Percentiles rank a stretch among this genome's conserved stretches.
phyloP scores from a whole-genome alignment of 2,797 vertebrate species.

The Amblyopsis hoosieri region DNA sequence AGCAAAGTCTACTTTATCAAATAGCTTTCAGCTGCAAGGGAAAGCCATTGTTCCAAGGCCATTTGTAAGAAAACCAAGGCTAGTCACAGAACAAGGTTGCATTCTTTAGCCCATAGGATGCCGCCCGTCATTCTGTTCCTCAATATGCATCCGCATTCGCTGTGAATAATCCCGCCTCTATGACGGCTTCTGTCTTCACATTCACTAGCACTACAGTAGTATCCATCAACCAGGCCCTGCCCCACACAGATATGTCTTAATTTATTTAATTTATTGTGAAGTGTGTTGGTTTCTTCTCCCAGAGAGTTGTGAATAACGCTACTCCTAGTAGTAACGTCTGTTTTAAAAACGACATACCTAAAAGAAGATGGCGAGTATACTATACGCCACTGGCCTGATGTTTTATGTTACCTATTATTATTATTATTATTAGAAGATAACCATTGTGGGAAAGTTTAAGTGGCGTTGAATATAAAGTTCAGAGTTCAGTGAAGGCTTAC shows the following conservation, averaged over 20 bases:
- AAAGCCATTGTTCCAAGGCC: background rate
- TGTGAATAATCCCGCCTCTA: constrained; percentile 46
- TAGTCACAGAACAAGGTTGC: too few relatives aligned
- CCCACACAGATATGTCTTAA: background rate
- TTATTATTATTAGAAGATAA: background rate
- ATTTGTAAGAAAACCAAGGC: too few relatives aligned
- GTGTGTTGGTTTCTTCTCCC: constrained; percentile 22
- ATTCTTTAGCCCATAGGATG: background rate
- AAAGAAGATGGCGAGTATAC: background rate
- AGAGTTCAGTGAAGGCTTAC: background rate
- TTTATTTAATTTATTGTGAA: constrained; percentile 36
- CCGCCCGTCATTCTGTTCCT: constrained; percentile 7
- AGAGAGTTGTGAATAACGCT: background rate
- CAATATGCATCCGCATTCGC: constrained; percentile 27
- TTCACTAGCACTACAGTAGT: background rate
- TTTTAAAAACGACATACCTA: too few relatives aligned
- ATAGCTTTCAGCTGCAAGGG: constrained; percentile 7
- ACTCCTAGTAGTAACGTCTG: too few relatives aligned
- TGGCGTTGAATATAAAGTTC: background rate
- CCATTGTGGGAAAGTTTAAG: background rate
- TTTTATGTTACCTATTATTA: background rate
- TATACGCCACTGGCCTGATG: background rate
- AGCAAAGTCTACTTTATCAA: too few relatives aligned
- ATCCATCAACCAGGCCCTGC: background rate
- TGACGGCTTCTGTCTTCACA: background rate